Conservation (phyloP, 2,888 invertebrate genomes). For the Patella pellucida region DNA sequence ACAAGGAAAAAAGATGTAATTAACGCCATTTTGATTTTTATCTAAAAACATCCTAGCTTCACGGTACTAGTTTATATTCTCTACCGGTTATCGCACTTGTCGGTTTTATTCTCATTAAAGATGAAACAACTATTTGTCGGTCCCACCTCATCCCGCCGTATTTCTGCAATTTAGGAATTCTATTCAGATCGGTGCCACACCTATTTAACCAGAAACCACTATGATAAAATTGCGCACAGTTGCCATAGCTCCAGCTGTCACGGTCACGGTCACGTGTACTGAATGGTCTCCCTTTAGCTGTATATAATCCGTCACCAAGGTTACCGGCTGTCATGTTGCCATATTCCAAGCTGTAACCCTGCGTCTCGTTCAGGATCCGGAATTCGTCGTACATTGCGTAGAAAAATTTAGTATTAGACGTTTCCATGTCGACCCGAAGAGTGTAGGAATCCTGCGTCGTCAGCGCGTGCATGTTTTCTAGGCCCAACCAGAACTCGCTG, state of each 20-base stretch:
- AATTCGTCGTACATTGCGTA: slow-evolving; percentile 34
- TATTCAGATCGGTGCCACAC: slow-evolving; percentile 38
- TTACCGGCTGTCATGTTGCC: slow-evolving; percentile 34
- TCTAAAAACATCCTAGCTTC: not conserved
- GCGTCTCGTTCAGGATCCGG: slow-evolving; percentile 21
- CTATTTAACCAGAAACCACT: slow-evolving; percentile 41
- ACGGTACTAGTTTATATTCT: slow-evolving; percentile 11
- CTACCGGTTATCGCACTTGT: slow-evolving; percentile 7
- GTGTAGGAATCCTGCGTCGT: slow-evolving; percentile 71
- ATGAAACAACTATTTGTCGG: slow-evolving; percentile 12
- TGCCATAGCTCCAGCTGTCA: slow-evolving; percentile 35
- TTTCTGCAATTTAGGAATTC: slow-evolving; percentile 22
- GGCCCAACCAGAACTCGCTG: slow-evolving; percentile 89
- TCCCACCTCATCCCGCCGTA: slow-evolving; percentile 30
- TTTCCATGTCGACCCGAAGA: slow-evolving; percentile 36
- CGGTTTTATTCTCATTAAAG: slow-evolving; percentile 33
- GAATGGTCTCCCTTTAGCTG: slow-evolving; percentile 33
- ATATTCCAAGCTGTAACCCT: slow-evolving; percentile 19
- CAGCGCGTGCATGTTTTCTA: slow-evolving; percentile 83
- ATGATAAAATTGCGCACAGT: slow-evolving; percentile 41
- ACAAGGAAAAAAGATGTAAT: too few species aligned
- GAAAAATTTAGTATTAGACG: slow-evolving; percentile 39
- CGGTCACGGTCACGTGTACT: slow-evolving; percentile 37
- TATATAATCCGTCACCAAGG: slow-evolving; percentile 28
- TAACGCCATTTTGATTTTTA: too few species aligned